Conservation (phyloP, 2,113 vertebrate genomes). For the Erinaceus europaeus region DNA sequence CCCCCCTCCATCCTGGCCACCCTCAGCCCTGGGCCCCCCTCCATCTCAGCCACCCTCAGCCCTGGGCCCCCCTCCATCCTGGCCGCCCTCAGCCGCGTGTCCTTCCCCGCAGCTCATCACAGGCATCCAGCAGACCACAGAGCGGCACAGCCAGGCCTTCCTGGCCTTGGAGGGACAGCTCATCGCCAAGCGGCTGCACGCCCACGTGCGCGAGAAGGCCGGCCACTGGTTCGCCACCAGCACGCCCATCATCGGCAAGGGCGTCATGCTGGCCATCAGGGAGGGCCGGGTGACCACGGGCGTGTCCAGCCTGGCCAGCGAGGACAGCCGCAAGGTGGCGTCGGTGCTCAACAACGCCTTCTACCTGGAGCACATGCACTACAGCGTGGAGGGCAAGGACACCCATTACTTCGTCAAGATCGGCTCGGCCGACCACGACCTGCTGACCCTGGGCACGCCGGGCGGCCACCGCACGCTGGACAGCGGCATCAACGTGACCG, state of each 20-base stretch:
- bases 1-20: too few species aligned
- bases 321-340: constrained; percentile 95
- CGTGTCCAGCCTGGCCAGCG: constrained; percentile 90
- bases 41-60: too few species aligned
- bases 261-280: constrained; percentile 96
- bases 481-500: constrained; percentile 93
- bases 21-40: too few species aligned
- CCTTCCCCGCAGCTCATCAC: constrained; percentile 89
- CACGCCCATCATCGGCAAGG: constrained; percentile 94
- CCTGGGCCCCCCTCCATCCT: not conserved
- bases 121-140: constrained; percentile 95
- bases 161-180: constrained; percentile 96
- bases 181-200: constrained; percentile 91
- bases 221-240: constrained; percentile 97
- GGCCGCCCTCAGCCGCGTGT: not conserved
- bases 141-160: constrained; percentile 97
- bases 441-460: constrained; percentile 92
- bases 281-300: constrained; percentile 93
- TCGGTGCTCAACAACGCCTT: constrained; percentile 93
- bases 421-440: constrained; percentile 92
- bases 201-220: constrained; percentile 89
- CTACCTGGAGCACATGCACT: constrained; percentile 97
- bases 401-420: constrained; percentile 98
- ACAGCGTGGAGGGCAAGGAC: constrained; percentile 94
- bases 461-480: constrained; percentile 94